Evolutionary conservation across 92 coral and sea anemone species (phyloP), one percentile per base, ranked within the genome.

Genomic region (Plumapathes pennacea): DNA sequence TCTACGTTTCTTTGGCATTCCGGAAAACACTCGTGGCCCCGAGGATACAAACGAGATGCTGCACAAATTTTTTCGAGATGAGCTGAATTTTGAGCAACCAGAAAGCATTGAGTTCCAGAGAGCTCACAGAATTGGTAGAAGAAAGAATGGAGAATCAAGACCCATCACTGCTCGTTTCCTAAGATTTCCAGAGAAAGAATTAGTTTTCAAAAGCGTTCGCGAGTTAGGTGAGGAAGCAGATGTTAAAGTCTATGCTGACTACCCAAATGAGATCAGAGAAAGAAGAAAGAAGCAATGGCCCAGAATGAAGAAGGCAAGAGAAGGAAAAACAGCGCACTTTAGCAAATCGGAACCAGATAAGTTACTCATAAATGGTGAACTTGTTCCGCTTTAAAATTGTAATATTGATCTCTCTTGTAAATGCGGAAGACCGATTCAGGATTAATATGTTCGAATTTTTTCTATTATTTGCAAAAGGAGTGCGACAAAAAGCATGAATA

Each of bases 241-340:
- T 10, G 56, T 49, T 17, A 49, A 21, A 36, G 56, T 49, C 11
- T 49, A 49, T 19, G 9, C 56, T 2, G 56, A 49, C 17, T 25
- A 17, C 38, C 57, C 57, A 36, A 51, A 51, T 36, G 57, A 51
- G 28, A 51, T 51, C 4, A 51, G 57, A 13, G 57, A 51, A 51
- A 51, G 57, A 29, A 51, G 57, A 29, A 51, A 51, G 19, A 51
- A 26, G 57, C 57, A 51, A 20, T 51, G 57, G 57, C 57, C 57
- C 19, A 25, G 37, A 39, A n/a, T 51, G 28, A 51, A 51, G 38
- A 51, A 51, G 28, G 39, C 57, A 28, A 24, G 56, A 27, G 34
- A 49, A 49, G 56, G 56, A 25, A 49, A 49, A n/a, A 49, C 10
- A 3, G 56, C 56, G 9, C 29, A 25, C 15, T 49, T 49, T 17